Base-by-base conservation (phyloP, 2,113 vertebrate species). In the Telmatochromis sp. region DNA sequence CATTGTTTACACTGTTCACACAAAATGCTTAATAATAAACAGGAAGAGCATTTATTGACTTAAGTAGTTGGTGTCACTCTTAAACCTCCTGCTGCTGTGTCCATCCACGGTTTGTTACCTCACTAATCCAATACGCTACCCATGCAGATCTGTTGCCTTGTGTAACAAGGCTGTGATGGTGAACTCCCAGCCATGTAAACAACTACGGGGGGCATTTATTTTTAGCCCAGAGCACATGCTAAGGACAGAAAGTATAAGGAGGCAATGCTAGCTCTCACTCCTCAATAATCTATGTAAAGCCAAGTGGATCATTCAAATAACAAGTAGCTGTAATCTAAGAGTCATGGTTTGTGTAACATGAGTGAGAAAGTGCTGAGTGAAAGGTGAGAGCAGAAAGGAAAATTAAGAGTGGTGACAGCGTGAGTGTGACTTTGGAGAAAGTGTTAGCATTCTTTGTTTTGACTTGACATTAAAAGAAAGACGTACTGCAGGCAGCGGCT, bases 41-140 rank as follows among this genome's bases (percentile, higher is more conserved):
- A 58, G 55, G 57, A 53, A 14, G 13, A 47, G 2, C 86, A 54
- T 91, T 78, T 90, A n/a, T 21, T 60, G 85, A 23, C 85, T 83
- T 84, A 28, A 87, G 42, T 42, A 40, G 23, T 23, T 54, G 49
- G 23, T 82, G 65, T 28, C 54, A 54, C 70, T 75, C 84, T 83
- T 81, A 84, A 93, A 90, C 85, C 85, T 86, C 73, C n/a, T 42
- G 86, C 12, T 88, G 57, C 83, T 73, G 13, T 81, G 89, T 88
- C 86, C 40, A 53, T 60, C 23, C 58, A 81, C 15, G 81, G 79
- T 84, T 90, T 85, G 85, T 89, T 80, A 75, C 80, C 40, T 58
- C 7, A 33, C 85, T 96, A 94, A 96, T 95, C 94, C 93, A 94
- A 85, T 95, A 95, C 87, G 63, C 86, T 89, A 91, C 89, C 92